Evolutionary conservation across 2,113 vertebrate genomes (phyloP), one percentile per base, ranked within the genome.

Genomic region (Anthoscopus minutus): DNA sequence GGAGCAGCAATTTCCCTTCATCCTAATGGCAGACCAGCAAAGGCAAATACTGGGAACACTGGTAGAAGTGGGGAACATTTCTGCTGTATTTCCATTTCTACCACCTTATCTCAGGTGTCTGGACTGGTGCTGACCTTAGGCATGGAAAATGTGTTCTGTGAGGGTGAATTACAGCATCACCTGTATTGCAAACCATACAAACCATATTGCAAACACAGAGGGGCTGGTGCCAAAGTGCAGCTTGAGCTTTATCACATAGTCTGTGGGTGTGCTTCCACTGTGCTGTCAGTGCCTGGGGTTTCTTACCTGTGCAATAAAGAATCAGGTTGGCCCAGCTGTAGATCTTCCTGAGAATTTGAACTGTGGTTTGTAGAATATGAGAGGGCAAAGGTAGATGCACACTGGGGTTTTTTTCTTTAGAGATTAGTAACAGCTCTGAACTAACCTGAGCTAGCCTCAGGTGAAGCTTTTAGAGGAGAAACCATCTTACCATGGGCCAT

Each of bases 321-420:
- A 51, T 35, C 19, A 35, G 27, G 3, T 23, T 44, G 22, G 31
- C 25, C 22, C 13, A 51, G 4, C 13, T 53, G 8, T 31, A 25
- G 61, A 30, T 80, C 56, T 92, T 57, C 15, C 42, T 67, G 57
- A 37, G 23, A 58, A 57, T 45, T 61, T 37, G 65, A 30, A 17
- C 28, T 38, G 7, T 42, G 48, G 4, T 44, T 13, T 53, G 17
- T 23, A n/a, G 31, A n/a, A 30, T 5, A 2, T 6, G 15, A 28
- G 22, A 40, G 6, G 10, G 20, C 2, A 4, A 51, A 15, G n/a
- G 24, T 10, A 65, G 30, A 11, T 21, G 35, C 15, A 23, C 0
- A 0, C 1, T 42, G 2, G 1, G 13, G 9, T 31, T 3, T 3
- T 5, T 13, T 66, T 64, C 24, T 6, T 28, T 31, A 56, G 47